Evolutionary conservation across 2,113 vertebrate species (phyloP).

Genomic region (Strigops habroptila): DNA sequence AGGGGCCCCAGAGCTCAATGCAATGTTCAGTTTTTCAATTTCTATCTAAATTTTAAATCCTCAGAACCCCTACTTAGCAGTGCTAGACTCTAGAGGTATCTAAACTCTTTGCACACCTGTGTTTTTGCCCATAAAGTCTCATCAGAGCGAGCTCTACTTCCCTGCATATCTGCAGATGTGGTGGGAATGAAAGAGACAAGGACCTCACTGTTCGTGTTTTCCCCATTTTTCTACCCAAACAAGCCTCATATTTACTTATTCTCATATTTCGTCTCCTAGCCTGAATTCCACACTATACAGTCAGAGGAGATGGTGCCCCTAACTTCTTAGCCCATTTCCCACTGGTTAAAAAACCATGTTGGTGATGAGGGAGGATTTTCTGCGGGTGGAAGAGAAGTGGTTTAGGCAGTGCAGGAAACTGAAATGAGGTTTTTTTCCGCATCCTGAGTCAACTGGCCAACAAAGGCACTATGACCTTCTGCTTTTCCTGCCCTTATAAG

Average conservation of each 20-base stretch:
- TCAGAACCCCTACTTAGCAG: not conserved
- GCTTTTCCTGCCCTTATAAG: not conserved
- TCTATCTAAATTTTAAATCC: not conserved
- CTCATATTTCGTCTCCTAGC: not conserved
- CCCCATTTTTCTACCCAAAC: not conserved
- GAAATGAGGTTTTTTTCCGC: not conserved
- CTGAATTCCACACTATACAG: not conserved
- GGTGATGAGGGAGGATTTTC: not conserved
- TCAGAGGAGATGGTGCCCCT: not conserved
- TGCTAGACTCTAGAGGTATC: not conserved
- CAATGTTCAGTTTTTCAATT: not conserved
- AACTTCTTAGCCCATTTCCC: not conserved
- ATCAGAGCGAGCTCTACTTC: not conserved
- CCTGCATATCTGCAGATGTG: fast-evolving
- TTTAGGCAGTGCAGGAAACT: not conserved
- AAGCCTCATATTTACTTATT: not conserved
- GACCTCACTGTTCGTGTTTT: not conserved
- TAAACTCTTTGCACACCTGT: not conserved
- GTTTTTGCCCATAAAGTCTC: not conserved
- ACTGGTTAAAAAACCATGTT: not conserved
- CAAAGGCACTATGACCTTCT: not conserved
- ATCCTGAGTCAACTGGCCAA: not conserved
- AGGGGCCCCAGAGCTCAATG: not conserved
- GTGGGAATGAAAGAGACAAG: not conserved
- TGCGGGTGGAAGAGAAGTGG: not conserved